Evolutionary conservation across 1,140 invertebrate species (phyloP).

Genomic region (Caenorhabditis briggsae): DNA sequence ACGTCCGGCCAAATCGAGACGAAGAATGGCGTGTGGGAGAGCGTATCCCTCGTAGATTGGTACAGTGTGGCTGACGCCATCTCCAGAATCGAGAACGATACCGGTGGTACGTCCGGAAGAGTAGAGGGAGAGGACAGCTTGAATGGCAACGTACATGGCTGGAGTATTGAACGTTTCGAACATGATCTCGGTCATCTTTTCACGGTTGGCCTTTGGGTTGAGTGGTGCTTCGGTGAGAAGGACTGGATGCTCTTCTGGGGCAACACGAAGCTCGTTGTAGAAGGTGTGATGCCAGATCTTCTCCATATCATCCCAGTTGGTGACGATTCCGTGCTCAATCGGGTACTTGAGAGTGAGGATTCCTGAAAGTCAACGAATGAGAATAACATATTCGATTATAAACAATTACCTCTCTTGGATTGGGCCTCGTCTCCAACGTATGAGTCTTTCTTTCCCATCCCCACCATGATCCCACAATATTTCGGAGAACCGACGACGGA

Average conservation of each 20-base stretch:
- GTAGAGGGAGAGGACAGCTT: constrained; percentile 73
- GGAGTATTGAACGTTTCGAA: constrained; percentile 79
- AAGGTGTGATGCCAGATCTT: too few species aligned
- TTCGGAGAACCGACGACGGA: constrained; percentile 82
- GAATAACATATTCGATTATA: too few species aligned
- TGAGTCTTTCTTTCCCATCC: constrained; percentile 80
- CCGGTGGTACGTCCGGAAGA: constrained; percentile 72
- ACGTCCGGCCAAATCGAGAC: constrained; percentile 82
- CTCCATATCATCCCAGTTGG: too few species aligned
- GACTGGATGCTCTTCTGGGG: constrained; percentile 80
- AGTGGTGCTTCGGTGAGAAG: constrained; percentile 79
- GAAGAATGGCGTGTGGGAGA: constrained; percentile 77
- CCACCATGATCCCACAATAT: constrained; percentile 79
- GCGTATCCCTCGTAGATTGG: constrained; percentile 76
- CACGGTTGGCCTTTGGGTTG: constrained; percentile 79
- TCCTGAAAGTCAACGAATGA: constrained; percentile 38
- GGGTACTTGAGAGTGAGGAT: constrained; percentile 80
- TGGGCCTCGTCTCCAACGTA: constrained; percentile 80
- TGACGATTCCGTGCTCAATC: constrained; percentile 81
- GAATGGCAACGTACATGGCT: constrained; percentile 78
- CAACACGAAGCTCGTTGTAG: constrained; percentile 79
- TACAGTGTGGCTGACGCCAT: constrained; percentile 78
- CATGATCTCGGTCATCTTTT: constrained; percentile 67
- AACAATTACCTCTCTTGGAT: constrained; percentile 76
- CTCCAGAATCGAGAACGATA: constrained; percentile 77